phyloP scores from a whole-genome alignment of 2,113 vertebrate species.

The Sapayoa aenigma region DNA sequence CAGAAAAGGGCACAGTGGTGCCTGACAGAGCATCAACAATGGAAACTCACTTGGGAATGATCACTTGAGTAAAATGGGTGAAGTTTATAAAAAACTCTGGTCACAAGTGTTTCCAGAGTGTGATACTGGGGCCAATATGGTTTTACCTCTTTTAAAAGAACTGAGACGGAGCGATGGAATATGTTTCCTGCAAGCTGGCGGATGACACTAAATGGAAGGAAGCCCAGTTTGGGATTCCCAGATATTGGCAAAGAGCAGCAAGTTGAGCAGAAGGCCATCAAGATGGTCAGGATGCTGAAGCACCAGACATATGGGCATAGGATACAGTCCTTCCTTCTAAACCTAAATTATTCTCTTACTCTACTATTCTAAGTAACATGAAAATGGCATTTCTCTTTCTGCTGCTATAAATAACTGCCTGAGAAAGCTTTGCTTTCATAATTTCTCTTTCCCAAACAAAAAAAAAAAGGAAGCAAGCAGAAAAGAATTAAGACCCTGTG shows the following conservation, averaged over 20 bases:
- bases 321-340: not conserved
- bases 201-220: not conserved
- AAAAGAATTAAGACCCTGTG: not conserved
- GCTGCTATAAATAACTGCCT: not conserved
- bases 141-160: not conserved
- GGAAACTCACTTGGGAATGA: not conserved
- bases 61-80: not conserved
- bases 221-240: not conserved
- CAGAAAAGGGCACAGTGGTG: not conserved
- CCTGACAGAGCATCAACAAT: not conserved
- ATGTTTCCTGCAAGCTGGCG: not conserved
- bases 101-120: not conserved
- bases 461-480: not conserved
- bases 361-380: not conserved
- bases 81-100: not conserved
- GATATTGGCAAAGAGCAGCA: not conserved
- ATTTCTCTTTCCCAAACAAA: not conserved
- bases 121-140: not conserved
- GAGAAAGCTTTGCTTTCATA: not conserved
- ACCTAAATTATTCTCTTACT: not conserved
- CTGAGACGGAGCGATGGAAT: rapidly evolving
- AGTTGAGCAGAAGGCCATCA: not conserved
- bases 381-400: not conserved
- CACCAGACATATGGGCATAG: not conserved
- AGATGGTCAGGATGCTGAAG: not conserved